Evolutionary conservation across 2,888 invertebrate genomes (phyloP), one percentile per base, ranked within the genome.

Genomic region (Lysandra bellargus): DNA sequence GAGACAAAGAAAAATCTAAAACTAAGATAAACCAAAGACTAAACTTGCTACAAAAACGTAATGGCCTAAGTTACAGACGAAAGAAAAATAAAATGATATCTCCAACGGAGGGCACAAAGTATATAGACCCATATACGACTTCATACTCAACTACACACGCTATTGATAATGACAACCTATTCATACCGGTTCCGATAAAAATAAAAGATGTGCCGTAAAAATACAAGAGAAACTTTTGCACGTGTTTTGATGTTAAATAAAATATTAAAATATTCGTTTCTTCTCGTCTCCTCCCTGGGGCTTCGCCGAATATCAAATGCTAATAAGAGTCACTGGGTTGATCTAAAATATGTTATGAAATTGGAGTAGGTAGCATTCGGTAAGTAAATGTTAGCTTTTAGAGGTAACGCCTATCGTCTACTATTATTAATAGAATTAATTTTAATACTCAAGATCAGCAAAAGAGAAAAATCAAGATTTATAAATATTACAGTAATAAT

Each of bases 121-220:
- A 17, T 53, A 49, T 49, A 33, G 5, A 53, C 76, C 53, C 69
- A 14, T 69, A 69, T 69, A 49, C 40, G 6, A 12, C 30, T 23
- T 49, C 76, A 79, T 81, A 78, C 82, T 80, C 80, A 81, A 82
- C 78, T 80, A 78, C 81, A 82, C 79, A 84, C 80, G 79, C 81
- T 85, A 80, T 82, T 81, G 78, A 85, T 76, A 76, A 87, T 79
- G 86, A 89, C 80, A 85, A 86, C 72, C 83, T 83, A 80, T 89
- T 87, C 84, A 82, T 92, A 83, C 91, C 90, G 12, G 86, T 92
- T 81, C 88, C 89, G 40, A 86, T 91, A 79, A 85, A 85, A 83
- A 80, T 86, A 81, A 88, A 86, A 78, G 83, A 85, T 79, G 80
- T 82, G 79, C 82, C 83, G 82, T 37, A 73, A 80, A 30, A 73